Conservation (phyloP, 1,140 invertebrate genomes). For the Drosophila rufa region DNA sequence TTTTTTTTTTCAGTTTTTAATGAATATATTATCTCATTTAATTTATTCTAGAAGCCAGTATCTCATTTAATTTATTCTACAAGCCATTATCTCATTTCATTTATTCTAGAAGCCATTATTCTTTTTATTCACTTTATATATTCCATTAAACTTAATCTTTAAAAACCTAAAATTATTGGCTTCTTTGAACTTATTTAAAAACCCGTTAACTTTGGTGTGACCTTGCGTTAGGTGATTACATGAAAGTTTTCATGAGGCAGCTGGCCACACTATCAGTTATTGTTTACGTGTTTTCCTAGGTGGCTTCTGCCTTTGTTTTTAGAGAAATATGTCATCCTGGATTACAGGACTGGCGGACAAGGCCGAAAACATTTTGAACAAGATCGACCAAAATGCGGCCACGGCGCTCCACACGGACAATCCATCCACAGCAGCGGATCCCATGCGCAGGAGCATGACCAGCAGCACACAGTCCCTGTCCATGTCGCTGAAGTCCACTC, state of each 20-base stretch:
- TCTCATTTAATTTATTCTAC: too few relatives aligned
- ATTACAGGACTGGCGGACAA: conserved; percentile 92
- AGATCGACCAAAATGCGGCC: conserved; percentile 94
- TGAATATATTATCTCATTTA: too few relatives aligned
- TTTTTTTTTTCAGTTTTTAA: too few relatives aligned
- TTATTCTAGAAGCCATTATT: neutral
- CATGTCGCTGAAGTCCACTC: conserved; percentile 38
- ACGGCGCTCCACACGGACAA: conserved; percentile 86
- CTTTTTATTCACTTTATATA: neutral
- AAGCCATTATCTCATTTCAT: too few relatives aligned
- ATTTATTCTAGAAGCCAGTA: too few relatives aligned
- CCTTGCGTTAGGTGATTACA: neutral
- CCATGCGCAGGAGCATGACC: conserved; percentile 62
- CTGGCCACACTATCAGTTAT: conserved; percentile 23
- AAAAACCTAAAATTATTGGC: neutral
- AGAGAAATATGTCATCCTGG: conserved; percentile 88
- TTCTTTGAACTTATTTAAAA: neutral
- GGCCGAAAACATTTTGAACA: conserved; percentile 93
- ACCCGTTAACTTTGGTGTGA: conserved; percentile 8
- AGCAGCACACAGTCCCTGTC: conserved; percentile 67
- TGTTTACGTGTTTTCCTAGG: conserved; percentile 42
- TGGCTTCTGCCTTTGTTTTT: conserved; percentile 59
- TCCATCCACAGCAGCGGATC: conserved; percentile 24
- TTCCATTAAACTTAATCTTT: neutral
- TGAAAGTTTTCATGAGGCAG: too few relatives aligned